Base-by-base conservation (phyloP, 2,797 vertebrate species). In the Podarcis lilfordi region DNA sequence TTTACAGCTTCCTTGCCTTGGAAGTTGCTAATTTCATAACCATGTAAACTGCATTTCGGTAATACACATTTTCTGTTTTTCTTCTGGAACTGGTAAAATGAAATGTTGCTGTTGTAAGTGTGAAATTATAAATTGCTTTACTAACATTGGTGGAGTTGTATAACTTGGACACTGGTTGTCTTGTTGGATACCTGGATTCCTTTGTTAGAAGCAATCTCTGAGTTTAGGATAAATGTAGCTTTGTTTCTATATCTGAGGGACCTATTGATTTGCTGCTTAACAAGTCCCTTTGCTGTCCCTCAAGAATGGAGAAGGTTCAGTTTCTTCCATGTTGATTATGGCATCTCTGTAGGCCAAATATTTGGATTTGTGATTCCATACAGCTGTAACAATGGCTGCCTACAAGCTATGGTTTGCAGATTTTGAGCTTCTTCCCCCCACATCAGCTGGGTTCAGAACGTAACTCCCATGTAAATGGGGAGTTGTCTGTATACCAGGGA, bases 1-100 rank as follows among this genome's bases (percentile, higher is more conserved):
- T 93, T 93, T 71, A 32, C n/a, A 86, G 21, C 64, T 92, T 71
- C 10, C 19, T 23, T 79, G 68, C 68, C 80, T 91, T 68, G 37
- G 43, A 90, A 92, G 35, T 72, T 88, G 29, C 89, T 32, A n/a
- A 78, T 87, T 92, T 40, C 40, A 21, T 80, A 80, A 87, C 61
- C 83, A 69, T 86, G 83, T 74, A 43, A 82, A 79, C n/a, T 82
- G 15, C 2, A 35, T 94, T 88, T 88, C 37, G 11, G 25, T 88
- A 80, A 29, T 88, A 55, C 11, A 82, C 72, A 64, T 59, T 29
- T 59, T 89, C 59, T 11, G 29, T 80, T 91, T 86, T 61, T 91
- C 75, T 89, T 76, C 40, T 89, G 29, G 5, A 29, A 83, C 69
- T 85, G 55, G 55, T n/a, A 40, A 88, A 88, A 90, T 80, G 32